Evolutionary conservation across 2,797 vertebrate genomes (phyloP), one percentile per base, ranked within the genome.

Genomic region (Typhlichthys eigenmanni): DNA sequence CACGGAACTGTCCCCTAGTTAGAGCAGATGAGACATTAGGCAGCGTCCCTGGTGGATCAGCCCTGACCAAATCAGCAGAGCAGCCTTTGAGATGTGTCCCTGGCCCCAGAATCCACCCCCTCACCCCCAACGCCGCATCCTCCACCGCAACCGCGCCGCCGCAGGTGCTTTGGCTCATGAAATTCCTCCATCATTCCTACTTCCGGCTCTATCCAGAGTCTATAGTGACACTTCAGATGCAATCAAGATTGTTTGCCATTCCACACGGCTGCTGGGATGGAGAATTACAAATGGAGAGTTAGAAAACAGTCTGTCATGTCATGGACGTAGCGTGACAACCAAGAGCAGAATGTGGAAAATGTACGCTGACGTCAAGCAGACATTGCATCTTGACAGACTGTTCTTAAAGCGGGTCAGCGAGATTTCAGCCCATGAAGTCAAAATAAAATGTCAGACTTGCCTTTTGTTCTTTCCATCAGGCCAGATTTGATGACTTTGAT

Each of bases 181-280:
- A 52, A 64, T 62, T 17, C 56, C 72, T 59, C 51, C 58, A 51
- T 74, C 73, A 74, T 74, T 13, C 64, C 72, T 77, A 76, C 73
- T 71, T 81, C 63, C 72, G 72, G 66, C 75, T 82, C 80, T 69
- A 85, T 87, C 82, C 81, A 79, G 78, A 79, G 80, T 76, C 83
- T 75, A 81, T 81, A 75, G 82, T 74, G 80, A 81, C 86, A 89
- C 86, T 90, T 91, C 83, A 88, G 85, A 88, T 91, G 83, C 82
- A 87, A 90, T 90, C 88, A 88, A 74, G 84, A 47, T 69, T 49
- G 83, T 89, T 88, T 88, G 82, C 38, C 38, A 43, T 29, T 29
- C 85, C 84, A 83, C 81, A 84, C 76, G 87, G 86, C 87, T 88
- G 85, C 86, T 75, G 83, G 85, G 72, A 85, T 80, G 85, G 76